Base-by-base conservation (phyloP, 2,797 vertebrate species). In the Hephaestus fuliginosus region DNA sequence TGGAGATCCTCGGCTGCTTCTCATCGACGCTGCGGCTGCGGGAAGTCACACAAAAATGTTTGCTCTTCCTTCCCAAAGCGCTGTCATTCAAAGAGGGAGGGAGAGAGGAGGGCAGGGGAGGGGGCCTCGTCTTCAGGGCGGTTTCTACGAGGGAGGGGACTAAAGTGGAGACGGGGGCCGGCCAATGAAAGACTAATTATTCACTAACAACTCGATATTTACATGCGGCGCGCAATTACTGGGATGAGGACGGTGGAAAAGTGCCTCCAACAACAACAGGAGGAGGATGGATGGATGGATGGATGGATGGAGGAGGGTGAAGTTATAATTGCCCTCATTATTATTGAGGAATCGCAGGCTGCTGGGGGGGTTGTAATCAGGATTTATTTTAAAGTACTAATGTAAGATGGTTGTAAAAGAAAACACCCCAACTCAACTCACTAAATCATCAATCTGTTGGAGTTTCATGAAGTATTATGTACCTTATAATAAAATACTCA, bases 1-100 rank as follows among this genome's bases (percentile, higher is more conserved):
- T 96, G 95, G 94, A 94, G 93, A 78, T 91, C 88, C 89, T 92
- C 90, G 88, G 90, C 94, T 96, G 94, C 93, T 95, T 86, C 93
- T 94, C 92, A 90, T 93, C 90, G 91, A 91, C 93, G 89, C 89
- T 91, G 91, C 67, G 82, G 93, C 93, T 95, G 95, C 90, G 93
- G 92, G 82, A 92, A 95, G 95, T 91, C 93, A 94, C 80, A 91
- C 89, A 91, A 84, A 93, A 88, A 90, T 88, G 30, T 33, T 33
- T 93, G 88, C 92, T 93, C 92, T 92, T 89, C 89, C 88, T 91
- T 88, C 88, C 83, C 82, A 84, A 33, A 88, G 88, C 87, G 89
- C 93, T 95, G 95, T 94, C 95, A 95, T 92, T 95, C 93, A 95
- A 88, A 92, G 30, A 33, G 30, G 30, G 30, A 33, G 30, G 30